Evolutionary conservation across 2,797 vertebrate genomes (phyloP).

Genomic region (Leucoraja ocellata): DNA sequence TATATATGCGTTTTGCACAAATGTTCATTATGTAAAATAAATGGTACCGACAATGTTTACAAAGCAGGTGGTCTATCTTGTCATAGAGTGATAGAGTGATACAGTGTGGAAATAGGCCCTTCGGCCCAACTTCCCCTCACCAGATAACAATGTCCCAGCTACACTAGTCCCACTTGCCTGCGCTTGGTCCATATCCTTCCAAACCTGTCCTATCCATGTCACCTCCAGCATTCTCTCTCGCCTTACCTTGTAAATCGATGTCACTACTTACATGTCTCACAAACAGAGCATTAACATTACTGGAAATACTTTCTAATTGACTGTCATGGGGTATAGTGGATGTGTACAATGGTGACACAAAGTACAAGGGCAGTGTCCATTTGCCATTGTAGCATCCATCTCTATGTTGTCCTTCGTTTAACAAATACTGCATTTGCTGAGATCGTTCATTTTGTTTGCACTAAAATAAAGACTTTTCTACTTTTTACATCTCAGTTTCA

Average conservation of each 20-base stretch:
- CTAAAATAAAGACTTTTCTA: neutral
- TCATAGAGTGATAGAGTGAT: no score
- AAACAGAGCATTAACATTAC: neutral
- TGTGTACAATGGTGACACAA: no score
- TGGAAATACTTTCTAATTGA: neutral
- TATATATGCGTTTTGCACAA: slow-evolving; percentile 3
- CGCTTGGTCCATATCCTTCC: no score
- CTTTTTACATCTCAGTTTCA: neutral
- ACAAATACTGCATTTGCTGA: neutral
- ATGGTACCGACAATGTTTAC: neutral
- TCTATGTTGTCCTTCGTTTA: neutral
- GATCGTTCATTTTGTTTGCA: slow-evolving; percentile 2
- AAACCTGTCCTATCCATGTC: no score
- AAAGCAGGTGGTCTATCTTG: neutral
- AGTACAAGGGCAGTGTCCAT: neutral
- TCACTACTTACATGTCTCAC: neutral
- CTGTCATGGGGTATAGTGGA: no score
- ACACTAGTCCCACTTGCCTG: no score
- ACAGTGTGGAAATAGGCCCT: no score
- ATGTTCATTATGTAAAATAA: neutral
- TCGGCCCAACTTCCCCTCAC: no score
- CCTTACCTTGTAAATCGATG: neutral
- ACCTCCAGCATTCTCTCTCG: neutral
- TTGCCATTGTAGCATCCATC: neutral
- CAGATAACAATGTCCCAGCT: no score